phyloP scores from a whole-genome alignment of 1,140 invertebrate species.

The Arctopsyche grandis region DNA sequence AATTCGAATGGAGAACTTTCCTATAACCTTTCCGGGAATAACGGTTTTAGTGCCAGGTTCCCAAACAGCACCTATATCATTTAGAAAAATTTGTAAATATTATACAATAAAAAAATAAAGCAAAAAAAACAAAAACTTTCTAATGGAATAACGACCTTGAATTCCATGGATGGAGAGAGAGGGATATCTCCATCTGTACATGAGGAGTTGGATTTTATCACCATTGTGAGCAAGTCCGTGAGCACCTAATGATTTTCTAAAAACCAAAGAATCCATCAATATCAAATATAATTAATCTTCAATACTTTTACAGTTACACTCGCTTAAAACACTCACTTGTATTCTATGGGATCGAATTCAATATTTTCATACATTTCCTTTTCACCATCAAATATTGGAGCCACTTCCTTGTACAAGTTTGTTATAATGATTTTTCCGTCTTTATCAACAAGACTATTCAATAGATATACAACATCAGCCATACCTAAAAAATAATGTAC shows the following conservation, averaged over 20 bases:
- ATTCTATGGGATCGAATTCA: slow-evolving; percentile 90
- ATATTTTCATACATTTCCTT: slow-evolving; percentile 83
- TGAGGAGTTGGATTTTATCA: slow-evolving; percentile 81
- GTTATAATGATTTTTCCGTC: slow-evolving; percentile 86
- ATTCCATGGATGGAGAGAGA: slow-evolving; percentile 93
- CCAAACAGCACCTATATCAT: slow-evolving; percentile 84
- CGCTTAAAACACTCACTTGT: slow-evolving; percentile 62
- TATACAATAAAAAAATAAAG: too few species aligned
- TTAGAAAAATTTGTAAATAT: neutral
- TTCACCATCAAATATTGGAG: slow-evolving; percentile 79
- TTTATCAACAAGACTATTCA: slow-evolving; percentile 84
- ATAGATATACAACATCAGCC: slow-evolving; percentile 86
- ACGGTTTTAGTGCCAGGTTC: slow-evolving; percentile 95
- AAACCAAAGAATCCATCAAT: slow-evolving; percentile 37
- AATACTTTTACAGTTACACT: neutral
- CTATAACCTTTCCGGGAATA: slow-evolving; percentile 93
- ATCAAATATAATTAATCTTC: too few species aligned
- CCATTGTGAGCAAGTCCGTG: slow-evolving; percentile 77
- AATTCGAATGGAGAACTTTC: slow-evolving; percentile 95
- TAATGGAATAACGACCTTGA: slow-evolving; percentile 60
- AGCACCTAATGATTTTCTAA: slow-evolving; percentile 75
- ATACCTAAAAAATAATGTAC: slow-evolving; percentile 72
- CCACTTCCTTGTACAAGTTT: slow-evolving; percentile 83
- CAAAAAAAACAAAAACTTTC: neutral
- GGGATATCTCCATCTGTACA: slow-evolving; percentile 93